Percentiles rank a stretch among this genome's conserved stretches.
These are phyloP conservation scores for Oscheius sp. DNA, from an alignment of 2,888 invertebrate genomes.

Conservation along the genomic window DNA sequence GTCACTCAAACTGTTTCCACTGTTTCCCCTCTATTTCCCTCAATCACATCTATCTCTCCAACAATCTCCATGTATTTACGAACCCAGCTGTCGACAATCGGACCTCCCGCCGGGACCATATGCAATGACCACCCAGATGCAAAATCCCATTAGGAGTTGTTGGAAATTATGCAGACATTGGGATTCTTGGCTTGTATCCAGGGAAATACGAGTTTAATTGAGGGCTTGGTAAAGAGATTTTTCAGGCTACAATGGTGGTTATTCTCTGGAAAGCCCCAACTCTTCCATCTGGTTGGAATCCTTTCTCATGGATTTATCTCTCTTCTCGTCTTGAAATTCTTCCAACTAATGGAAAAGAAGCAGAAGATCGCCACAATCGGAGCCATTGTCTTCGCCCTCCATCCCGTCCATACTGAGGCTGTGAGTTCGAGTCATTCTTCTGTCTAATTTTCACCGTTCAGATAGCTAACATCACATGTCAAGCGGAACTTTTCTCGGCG, in stretches of 20 bases:
- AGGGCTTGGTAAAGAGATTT: constrained; percentile 18
- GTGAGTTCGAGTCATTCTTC: constrained; percentile 73
- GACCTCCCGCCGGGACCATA: constrained; percentile 7
- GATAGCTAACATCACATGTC: constrained; percentile 88
- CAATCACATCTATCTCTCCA: background rate
- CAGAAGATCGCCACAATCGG: constrained; percentile 72
- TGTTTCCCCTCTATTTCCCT: background rate
- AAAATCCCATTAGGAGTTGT: constrained; percentile 26
- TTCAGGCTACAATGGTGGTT: constrained; percentile 75
- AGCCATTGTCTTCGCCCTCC: constrained; percentile 83
- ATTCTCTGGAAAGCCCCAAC: constrained; percentile 71
- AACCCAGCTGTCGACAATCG: constrained; percentile 1
- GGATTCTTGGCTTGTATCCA: too few relatives aligned
- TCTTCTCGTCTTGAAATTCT: constrained; percentile 58
- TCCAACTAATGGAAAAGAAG: constrained; percentile 3
- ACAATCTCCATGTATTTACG: background rate
- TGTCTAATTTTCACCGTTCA: constrained; percentile 64
- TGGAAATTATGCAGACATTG: background rate
- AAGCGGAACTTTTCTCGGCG: constrained; percentile 88
- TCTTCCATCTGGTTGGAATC: constrained; percentile 82
- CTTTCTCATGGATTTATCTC: constrained; percentile 79
- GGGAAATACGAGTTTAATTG: background rate
- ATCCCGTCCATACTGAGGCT: constrained; percentile 92
- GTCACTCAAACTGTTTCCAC: background rate
- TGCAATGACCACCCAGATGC: constrained; percentile 9